Percentiles rank a stretch among this genome's conserved stretches.
Evolutionary conservation across 2,113 vertebrate species (phyloP).

Genomic region (Dunckerocampus dactyliophorus): DNA sequence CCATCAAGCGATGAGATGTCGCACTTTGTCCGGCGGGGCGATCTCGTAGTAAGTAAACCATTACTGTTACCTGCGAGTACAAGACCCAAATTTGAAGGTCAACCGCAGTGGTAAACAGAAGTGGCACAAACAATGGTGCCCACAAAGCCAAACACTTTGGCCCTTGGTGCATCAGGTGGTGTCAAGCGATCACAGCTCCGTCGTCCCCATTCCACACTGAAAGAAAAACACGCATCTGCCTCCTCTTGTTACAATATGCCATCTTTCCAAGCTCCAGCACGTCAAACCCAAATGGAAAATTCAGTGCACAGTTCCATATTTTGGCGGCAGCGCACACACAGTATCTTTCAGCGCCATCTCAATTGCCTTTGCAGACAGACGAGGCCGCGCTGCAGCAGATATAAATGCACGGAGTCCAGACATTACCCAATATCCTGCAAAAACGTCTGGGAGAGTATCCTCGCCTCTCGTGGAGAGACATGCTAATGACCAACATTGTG

Average conservation of each 20-base stretch:
- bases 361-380: constrained; percentile 53
- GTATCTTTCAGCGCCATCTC: constrained; percentile 40
- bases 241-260: constrained; percentile 34
- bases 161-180: background rate
- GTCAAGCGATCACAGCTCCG: background rate
- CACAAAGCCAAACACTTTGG: no score
- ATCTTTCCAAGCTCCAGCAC: constrained; percentile 27
- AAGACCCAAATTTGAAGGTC: no score
- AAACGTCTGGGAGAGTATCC: constrained; percentile 28
- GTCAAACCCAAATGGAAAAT: constrained; percentile 47
- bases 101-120: no score
- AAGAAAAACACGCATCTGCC: constrained; percentile 20
- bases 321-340: constrained; percentile 9
- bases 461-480: constrained; percentile 32
- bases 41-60: no score
- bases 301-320: constrained; percentile 35
- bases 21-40: no score
- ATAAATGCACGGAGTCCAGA: constrained; percentile 56
- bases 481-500: constrained; percentile 1
- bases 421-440: constrained; percentile 60
- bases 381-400: background rate
- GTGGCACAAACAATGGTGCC: no score
- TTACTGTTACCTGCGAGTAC: no score
- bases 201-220: constrained; percentile 2
- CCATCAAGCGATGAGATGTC: no score